These are phyloP conservation scores for Aphidoletes aphidimyza DNA, from an alignment of 2,888 invertebrate genomes.

Conservation along the genomic window DNA sequence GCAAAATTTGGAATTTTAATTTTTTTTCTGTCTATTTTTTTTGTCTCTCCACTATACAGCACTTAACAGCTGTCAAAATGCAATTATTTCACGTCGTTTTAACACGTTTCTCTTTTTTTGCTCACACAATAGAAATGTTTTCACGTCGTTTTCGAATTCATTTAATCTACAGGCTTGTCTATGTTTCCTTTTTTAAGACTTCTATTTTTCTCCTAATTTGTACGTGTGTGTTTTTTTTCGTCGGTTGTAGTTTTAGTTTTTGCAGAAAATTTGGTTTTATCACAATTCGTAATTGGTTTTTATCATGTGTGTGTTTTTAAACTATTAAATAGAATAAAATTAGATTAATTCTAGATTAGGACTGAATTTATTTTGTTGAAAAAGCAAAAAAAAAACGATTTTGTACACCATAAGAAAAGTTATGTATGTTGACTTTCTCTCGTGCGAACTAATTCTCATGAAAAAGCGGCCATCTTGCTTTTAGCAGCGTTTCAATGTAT, in stretches of 20 bases:
- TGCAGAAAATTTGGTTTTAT: slow-evolving; percentile 34
- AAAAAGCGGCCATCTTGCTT: slow-evolving; percentile 46
- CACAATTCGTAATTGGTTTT: slow-evolving; percentile 50
- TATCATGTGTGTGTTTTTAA: not conserved
- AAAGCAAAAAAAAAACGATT: too few relatives aligned
- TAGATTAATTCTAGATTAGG: slow-evolving; percentile 32
- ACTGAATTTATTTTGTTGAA: too few relatives aligned
- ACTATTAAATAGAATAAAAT: slow-evolving; percentile 47
- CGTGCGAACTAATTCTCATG: slow-evolving; percentile 25
- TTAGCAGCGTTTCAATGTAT: not conserved
- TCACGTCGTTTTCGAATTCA: too few relatives aligned
- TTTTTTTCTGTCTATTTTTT: not conserved
- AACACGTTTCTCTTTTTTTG: not conserved
- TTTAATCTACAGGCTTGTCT: too few relatives aligned
- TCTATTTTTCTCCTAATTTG: not conserved
- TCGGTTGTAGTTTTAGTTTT: not conserved
- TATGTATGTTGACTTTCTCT: slow-evolving; percentile 52
- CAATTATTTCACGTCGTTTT: not conserved
- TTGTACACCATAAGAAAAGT: slow-evolving; percentile 47
- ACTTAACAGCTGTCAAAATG: not conserved
- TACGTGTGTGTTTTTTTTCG: not conserved
- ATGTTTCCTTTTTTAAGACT: too few relatives aligned
- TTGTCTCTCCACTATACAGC: not conserved
- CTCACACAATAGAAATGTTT: too few relatives aligned
- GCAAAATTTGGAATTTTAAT: not conserved